Conservation (phyloP, 1,140 invertebrate species). For the Drosophila sproati region DNA sequence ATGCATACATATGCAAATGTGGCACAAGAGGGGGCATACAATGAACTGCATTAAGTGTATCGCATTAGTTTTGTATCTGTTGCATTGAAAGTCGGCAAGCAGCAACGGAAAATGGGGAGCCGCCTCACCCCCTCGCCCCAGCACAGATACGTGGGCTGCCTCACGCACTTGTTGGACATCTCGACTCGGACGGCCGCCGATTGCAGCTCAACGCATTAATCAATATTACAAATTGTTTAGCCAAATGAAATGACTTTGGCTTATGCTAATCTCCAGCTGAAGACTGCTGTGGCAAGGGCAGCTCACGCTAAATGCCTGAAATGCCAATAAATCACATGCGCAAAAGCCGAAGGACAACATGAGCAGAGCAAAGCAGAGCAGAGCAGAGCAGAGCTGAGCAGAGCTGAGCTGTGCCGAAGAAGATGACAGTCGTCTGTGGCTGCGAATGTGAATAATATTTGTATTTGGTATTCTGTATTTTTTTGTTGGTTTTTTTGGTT, state of each 20-base stretch:
- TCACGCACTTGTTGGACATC: slow-evolving; percentile 70
- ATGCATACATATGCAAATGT: slow-evolving; percentile 48
- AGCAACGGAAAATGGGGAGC: too few relatives aligned
- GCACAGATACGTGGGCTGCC: slow-evolving; percentile 48
- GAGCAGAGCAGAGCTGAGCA: too few relatives aligned
- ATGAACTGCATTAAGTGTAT: slow-evolving; percentile 30
- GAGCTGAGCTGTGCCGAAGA: too few relatives aligned
- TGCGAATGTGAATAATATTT: slow-evolving; percentile 4
- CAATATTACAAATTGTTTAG: slow-evolving; percentile 68
- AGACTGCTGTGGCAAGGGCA: slow-evolving; percentile 8
- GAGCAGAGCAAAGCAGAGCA: neutral
- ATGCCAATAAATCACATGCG: slow-evolving; percentile 81
- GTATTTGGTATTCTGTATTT: neutral
- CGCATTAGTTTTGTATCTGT: slow-evolving; percentile 46
- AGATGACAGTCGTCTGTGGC: slow-evolving; percentile 12
- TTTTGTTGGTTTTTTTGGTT: neutral
- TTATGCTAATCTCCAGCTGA: slow-evolving; percentile 57
- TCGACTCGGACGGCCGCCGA: slow-evolving; percentile 10
- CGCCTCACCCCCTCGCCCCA: neutral
- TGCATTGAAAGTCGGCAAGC: slow-evolving; percentile 3
- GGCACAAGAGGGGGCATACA: slow-evolving; percentile 15
- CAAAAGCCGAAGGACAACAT: slow-evolving; percentile 8
- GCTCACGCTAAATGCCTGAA: slow-evolving; percentile 68
- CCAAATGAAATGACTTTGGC: slow-evolving; percentile 65
- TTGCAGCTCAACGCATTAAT: slow-evolving; percentile 60